Conservation (phyloP, 2,113 vertebrate species). For the Myotis lucifugus region DNA sequence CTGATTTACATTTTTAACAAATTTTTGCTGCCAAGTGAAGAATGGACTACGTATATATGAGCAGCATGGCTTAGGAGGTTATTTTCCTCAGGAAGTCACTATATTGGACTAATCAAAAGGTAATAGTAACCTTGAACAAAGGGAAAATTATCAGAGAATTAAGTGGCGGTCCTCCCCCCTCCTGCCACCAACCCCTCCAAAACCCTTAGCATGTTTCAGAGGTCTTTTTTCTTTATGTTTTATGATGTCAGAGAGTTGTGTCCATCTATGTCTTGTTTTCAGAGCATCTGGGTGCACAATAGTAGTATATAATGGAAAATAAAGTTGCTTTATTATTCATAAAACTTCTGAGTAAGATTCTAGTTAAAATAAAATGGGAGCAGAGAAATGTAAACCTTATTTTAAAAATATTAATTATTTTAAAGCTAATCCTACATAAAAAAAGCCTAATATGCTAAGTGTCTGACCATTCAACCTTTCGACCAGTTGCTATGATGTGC, state of each 20-base stretch:
- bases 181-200: neutral
- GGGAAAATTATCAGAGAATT: neutral
- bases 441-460: no score
- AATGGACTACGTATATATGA: neutral
- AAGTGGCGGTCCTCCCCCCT: neutral
- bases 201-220: neutral
- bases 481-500: no score
- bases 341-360: neutral
- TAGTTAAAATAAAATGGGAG: neutral
- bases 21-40: neutral
- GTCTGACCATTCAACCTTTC: no score
- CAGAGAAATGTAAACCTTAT: neutral
- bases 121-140: neutral
- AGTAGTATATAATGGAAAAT: neutral
- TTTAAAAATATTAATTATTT: neutral
- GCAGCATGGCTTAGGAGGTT: neutral
- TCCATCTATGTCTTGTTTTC: neutral
- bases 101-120: neutral
- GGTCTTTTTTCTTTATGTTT: neutral
- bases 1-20: neutral
- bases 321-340: neutral
- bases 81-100: neutral
- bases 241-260: neutral
- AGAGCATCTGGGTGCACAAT: neutral
- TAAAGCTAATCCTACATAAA: neutral